Percentiles rank a stretch among this genome's conserved stretches.
phyloP scores from a whole-genome alignment of 1,140 invertebrate species.

The Drosophila obscura region DNA sequence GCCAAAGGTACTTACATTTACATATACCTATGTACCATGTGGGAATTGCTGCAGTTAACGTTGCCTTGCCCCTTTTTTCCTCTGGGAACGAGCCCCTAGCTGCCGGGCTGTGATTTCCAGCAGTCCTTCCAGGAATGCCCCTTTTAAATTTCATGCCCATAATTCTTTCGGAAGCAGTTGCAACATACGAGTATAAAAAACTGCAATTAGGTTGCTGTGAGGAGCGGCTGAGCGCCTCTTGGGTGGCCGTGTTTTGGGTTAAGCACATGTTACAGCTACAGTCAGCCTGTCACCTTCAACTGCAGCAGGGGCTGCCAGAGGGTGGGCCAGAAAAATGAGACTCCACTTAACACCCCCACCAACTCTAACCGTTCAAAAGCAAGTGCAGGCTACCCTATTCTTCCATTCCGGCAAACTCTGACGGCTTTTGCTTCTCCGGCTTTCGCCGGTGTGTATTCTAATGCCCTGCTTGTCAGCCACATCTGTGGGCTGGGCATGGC shows the following conservation, averaged over 20 bases:
- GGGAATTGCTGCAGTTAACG: neutral
- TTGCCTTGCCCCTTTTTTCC: neutral
- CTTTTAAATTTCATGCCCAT: constrained; percentile 61
- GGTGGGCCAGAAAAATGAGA: constrained; percentile 39
- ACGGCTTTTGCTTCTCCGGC: too few relatives aligned
- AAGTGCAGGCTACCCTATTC: constrained; percentile 21
- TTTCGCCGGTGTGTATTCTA: constrained; percentile 1
- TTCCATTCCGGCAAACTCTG: too few relatives aligned
- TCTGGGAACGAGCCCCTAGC: neutral
- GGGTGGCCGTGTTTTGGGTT: constrained; percentile 60
- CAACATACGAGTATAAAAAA: constrained; percentile 52
- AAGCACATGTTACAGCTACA: constrained; percentile 63
- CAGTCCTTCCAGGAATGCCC: constrained; percentile 25
- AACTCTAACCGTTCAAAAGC: constrained; percentile 34
- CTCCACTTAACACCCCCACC: constrained; percentile 21
- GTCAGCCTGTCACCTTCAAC: constrained; percentile 42
- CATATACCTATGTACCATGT: too few relatives aligned
- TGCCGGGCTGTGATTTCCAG: neutral
- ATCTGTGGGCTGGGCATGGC: constrained; percentile 18
- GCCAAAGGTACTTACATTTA: neutral
- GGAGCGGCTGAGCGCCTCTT: neutral
- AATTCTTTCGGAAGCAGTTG: constrained; percentile 68
- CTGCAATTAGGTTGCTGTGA: constrained; percentile 58
- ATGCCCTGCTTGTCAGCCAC: constrained; percentile 34
- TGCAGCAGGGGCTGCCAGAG: constrained; percentile 2